A percentile compares a stretch with the other conserved stretches of the same genome.
Evolutionary conservation across 2,888 invertebrate genomes (phyloP).

Genomic region (Ceramica pisi): DNA sequence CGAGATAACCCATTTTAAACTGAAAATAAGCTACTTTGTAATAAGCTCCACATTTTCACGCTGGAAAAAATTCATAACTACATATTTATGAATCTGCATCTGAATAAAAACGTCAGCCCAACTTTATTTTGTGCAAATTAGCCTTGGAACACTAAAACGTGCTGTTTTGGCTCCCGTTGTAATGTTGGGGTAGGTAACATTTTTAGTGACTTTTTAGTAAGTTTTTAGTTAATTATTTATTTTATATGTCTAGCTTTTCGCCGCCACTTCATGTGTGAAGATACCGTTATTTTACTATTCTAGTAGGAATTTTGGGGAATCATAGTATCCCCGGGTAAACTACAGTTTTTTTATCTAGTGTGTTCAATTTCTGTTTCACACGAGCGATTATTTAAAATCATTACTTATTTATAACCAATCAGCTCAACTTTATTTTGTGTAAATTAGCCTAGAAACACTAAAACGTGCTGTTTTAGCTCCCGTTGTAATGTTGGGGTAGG

Average conservation of each 20-base stretch:
- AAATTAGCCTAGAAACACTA: constrained; percentile 26
- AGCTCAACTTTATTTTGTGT: constrained; percentile 14
- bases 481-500: background rate
- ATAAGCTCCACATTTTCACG: constrained; percentile 11
- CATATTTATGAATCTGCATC: constrained; percentile 52
- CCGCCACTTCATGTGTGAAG: no score
- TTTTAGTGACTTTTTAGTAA: no score
- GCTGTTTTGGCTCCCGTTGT: background rate
- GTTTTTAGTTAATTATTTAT: no score
- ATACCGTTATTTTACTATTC: no score
- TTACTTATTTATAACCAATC: no score
- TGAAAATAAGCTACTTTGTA: constrained; percentile 5
- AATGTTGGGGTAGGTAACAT: background rate
- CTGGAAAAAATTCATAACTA: constrained; percentile 28
- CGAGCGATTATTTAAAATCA: no score
- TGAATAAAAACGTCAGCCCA: constrained; percentile 39
- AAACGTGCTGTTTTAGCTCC: background rate
- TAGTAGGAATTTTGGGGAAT: no score
- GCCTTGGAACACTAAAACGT: constrained; percentile 12
- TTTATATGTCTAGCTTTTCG: no score
- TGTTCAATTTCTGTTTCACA: no score
- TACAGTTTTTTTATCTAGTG: no score
- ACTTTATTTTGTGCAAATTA: constrained; percentile 32
- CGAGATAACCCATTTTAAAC: constrained; percentile 9
- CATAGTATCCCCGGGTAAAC: no score